Base-by-base conservation (phyloP, 2,113 vertebrate species). In the Platanista minor region DNA sequence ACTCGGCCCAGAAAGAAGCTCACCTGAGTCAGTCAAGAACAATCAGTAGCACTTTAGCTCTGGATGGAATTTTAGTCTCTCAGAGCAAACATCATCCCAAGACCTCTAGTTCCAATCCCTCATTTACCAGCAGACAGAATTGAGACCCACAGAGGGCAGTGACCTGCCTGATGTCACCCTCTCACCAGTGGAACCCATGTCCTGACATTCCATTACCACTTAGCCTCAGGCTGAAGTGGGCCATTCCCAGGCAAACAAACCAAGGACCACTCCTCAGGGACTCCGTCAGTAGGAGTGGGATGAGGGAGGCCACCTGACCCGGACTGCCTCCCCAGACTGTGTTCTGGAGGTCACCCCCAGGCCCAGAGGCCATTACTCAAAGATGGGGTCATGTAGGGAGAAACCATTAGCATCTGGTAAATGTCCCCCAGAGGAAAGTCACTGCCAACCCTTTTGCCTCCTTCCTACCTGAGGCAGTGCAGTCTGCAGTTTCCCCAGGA, bases 181-280 rank as follows among this genome's bases (percentile, higher is more conserved):
- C 2, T 41, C 4, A 21, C 43, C 12, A 10, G 23, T 29, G 54
- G 46, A 67, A 82, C 29, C n/a, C 27, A 3, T 13, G 14, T 14
- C 14, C 49, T 54, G 39, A 27, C 9, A 15, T 4, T 4, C n/a
- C 9, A 7, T 77, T 21, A 6, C 27, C 90, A 23, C 71, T 12
- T 39, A 23, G 14, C 13, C 21, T 31, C 8, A n/a, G 23, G 41
- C 27, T 80, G 5, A 5, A 5, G 4, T 2, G 0, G 4, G 11
- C 14, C 6, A 9, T 36, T 57, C 31, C 11, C 27, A 36, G 18
- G 31, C 49, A 39, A 14, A 69, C 18, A 31, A 67, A 41, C 59
- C 33, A 8, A 61, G 95, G 12, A 10, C 27, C 1, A 1, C 31
- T 57, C 64, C 39, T 59, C 13, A 10, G 39, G 29, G 75, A 39